Evolutionary conservation across 2,888 invertebrate genomes (phyloP).

Genomic region (Gandaritis pyraliata): DNA sequence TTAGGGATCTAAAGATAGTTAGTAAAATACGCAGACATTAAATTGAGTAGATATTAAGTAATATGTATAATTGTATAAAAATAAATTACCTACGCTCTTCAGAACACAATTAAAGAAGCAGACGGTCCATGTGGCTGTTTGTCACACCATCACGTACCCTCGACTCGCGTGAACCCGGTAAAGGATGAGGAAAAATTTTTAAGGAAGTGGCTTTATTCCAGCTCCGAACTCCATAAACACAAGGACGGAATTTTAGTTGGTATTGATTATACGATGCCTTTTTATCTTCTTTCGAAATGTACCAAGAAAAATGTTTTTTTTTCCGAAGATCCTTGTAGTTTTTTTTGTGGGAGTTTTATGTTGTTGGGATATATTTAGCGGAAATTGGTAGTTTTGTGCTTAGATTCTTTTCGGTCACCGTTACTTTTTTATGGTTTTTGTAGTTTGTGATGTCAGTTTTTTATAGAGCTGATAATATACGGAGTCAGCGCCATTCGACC

Average conservation of each 20-base stretch:
- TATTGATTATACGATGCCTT: constrained; percentile 27
- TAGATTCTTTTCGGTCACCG: constrained; percentile 3
- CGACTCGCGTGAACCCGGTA: neutral
- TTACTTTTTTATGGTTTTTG: neutral
- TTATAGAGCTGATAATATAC: neutral
- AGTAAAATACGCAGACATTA: no score
- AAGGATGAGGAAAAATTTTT: constrained; percentile 20
- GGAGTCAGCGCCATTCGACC: neutral
- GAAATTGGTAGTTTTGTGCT: constrained; percentile 25
- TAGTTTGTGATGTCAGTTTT: neutral
- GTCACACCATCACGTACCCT: constrained; percentile 25
- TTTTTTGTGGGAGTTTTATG: constrained; percentile 22
- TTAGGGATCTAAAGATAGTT: no score
- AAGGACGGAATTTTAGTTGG: constrained; percentile 27
- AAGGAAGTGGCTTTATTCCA: constrained; percentile 17
- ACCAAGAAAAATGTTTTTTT: constrained; percentile 17
- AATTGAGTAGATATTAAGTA: no score
- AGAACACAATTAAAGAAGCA: no score
- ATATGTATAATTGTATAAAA: no score
- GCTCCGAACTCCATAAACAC: constrained; percentile 19
- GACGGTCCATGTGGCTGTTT: constrained; percentile 6
- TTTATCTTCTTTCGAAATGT: constrained; percentile 24
- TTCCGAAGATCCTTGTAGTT: constrained; percentile 2
- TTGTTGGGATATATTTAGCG: constrained; percentile 24
- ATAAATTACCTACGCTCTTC: neutral